phyloP scores from a whole-genome alignment of 2,888 invertebrate genomes.

The Coecobrya sp. region DNA sequence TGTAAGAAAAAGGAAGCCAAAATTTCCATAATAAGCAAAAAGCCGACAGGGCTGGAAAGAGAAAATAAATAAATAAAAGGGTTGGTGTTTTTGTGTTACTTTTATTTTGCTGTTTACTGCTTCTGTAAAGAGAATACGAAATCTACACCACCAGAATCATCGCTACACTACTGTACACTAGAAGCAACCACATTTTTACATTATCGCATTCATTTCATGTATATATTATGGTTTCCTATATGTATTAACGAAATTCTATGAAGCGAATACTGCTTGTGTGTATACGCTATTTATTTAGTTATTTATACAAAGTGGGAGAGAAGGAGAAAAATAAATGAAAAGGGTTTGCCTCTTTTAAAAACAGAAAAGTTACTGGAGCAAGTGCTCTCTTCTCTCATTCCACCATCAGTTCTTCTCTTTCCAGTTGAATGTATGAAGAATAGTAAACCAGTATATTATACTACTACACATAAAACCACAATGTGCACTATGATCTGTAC shows the following conservation, averaged over 20 bases:
- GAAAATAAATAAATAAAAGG: conserved; percentile 56
- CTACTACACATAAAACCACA: background rate
- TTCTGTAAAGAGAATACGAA: conserved; percentile 17
- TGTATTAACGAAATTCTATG: background rate
- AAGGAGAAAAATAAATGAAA: conserved; percentile 56
- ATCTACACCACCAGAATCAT: conserved; percentile 5
- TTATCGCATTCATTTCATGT: background rate
- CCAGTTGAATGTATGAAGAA: background rate
- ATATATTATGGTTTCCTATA: conserved; percentile 2
- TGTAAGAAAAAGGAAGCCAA: conserved; percentile 1
- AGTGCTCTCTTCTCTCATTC: conserved; percentile 58
- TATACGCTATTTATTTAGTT: background rate
- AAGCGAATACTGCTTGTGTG: background rate
- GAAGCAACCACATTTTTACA: conserved; percentile 12
- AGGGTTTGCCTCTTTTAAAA: conserved; percentile 49
- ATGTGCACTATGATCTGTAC: background rate
- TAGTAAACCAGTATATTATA: too few relatives aligned
- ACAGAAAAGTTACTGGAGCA: conserved; percentile 62
- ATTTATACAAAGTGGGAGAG: background rate
- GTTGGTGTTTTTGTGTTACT: conserved; percentile 42
- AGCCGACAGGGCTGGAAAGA: background rate
- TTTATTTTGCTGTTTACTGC: conserved; percentile 37
- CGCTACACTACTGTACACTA: background rate
- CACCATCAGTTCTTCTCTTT: background rate
- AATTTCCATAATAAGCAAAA: conserved; percentile 44